Base-by-base conservation (phyloP, 1,140 invertebrate species). In the Cotesia chilonis region DNA sequence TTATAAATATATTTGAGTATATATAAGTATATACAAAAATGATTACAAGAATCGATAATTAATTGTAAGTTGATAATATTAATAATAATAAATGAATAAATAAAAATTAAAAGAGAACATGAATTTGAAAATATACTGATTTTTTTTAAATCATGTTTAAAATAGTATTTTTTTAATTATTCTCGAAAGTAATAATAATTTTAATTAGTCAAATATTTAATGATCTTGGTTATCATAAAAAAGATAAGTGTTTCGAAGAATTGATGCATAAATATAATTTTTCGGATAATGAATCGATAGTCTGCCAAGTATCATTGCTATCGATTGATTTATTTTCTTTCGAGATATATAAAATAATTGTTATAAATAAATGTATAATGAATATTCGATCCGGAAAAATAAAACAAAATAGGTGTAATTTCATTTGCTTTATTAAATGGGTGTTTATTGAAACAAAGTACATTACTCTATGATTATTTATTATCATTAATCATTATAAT, bases 371-470 rank as follows among this genome's bases (percentile, higher is more conserved):
- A 14, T 20, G 38, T 28, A 67, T 20, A 52, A 52, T 10, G 51
- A 71, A 68, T 66, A 67, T 41, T 73, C 41, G 60, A 55, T 36
- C 60, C 63, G 57, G 67, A 70, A 61, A 12, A 20, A 67, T 59
- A 65, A 69, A 75, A 76, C 72, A 77, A 63, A 68, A 82, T 81
- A 81, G 80, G 82, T 82, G 84, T 85, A 84, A 85, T 77, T 83
- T 81, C 85, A 84, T 85, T 86, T 84, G 82, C 83, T 85, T 87
- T 86, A 86, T 87, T 85, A 85, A 87, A 86, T 85, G 83, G 82
- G 82, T 87, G 85, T 86, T 87, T 84, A 85, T 81, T 85, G 85
- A 85, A 82, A 78, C 51, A 75, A 74, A 75, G 64, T 47, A 68
- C 75, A 73, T 78, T 76, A 64, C 47, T 55, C 5, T 65, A 20